A percentile compares a stretch with the other conserved stretches of the same genome.
Evolutionary conservation across 2,113 vertebrate genomes (phyloP).

Genomic region (Pipa parva): DNA sequence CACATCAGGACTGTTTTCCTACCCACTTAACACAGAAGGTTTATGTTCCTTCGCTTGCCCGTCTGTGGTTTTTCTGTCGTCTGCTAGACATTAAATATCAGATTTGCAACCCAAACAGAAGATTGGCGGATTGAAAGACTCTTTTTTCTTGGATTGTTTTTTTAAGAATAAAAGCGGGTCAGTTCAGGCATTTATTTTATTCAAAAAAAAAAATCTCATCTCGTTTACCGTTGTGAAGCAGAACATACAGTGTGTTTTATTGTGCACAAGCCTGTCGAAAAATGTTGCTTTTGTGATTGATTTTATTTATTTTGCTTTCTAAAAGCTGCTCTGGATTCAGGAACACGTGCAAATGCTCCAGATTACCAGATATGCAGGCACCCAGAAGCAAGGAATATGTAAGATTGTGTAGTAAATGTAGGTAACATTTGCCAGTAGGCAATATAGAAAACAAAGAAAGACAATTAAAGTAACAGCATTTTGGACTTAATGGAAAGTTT

Average conservation of each 20-base stretch:
- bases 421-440: too few species aligned
- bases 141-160: conserved; percentile 19
- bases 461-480: too few species aligned
- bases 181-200: background rate
- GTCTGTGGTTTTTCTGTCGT: conserved; percentile 20
- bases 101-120: conserved; percentile 23
- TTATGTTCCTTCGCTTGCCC: conserved; percentile 11
- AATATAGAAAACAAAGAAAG: too few species aligned
- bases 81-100: conserved; percentile 29
- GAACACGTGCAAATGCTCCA: background rate
- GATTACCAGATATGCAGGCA: too few species aligned
- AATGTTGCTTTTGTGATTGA: background rate
- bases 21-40: conserved; percentile 3
- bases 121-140: conserved; percentile 14
- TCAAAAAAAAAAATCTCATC: background rate
- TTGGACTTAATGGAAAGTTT: too few species aligned
- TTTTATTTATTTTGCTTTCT: background rate
- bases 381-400: too few species aligned
- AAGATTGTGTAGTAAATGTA: too few species aligned
- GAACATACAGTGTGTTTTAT: background rate
- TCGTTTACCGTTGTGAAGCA: conserved; percentile 1
- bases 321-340: background rate
- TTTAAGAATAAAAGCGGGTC: conserved; percentile 7
- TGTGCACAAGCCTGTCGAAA: background rate
- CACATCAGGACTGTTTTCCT: background rate